Evolutionary conservation across 2,113 vertebrate species (phyloP).

Genomic region (Tinamus guttatus): DNA sequence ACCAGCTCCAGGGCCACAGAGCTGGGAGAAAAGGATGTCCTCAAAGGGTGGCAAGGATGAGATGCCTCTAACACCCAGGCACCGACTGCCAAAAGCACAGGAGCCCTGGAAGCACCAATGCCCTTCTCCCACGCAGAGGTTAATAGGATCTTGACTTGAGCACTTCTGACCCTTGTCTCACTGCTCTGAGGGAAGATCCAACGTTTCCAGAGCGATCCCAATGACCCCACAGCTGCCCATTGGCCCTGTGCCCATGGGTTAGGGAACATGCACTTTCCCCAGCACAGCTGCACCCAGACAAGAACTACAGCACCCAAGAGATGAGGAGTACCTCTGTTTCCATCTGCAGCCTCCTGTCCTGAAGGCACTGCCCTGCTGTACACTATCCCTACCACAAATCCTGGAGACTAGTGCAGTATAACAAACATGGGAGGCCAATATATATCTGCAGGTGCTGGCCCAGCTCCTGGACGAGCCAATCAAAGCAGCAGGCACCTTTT

Average conservation of each 20-base stretch:
- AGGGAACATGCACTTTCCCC: not conserved
- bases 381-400: too few species aligned
- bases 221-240: not conserved
- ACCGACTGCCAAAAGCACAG: not conserved
- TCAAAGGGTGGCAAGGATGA: not conserved
- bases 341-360: not conserved
- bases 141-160: not conserved
- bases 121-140: not conserved
- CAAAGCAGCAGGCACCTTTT: too few species aligned
- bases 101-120: too few species aligned
- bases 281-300: not conserved
- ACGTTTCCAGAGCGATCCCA: not conserved
- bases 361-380: not conserved
- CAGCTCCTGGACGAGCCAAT: too few species aligned
- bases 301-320: not conserved
- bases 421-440: too few species aligned
- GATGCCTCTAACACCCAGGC: not conserved
- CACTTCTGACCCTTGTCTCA: not conserved
- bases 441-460: too few species aligned
- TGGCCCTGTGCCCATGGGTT: not conserved
- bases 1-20: not conserved
- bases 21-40: not conserved
- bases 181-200: not conserved
- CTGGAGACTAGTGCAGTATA: too few species aligned
- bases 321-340: not conserved